Evolutionary conservation across 2,888 invertebrate species (phyloP).

Genomic region (Prenolepis imparis): DNA sequence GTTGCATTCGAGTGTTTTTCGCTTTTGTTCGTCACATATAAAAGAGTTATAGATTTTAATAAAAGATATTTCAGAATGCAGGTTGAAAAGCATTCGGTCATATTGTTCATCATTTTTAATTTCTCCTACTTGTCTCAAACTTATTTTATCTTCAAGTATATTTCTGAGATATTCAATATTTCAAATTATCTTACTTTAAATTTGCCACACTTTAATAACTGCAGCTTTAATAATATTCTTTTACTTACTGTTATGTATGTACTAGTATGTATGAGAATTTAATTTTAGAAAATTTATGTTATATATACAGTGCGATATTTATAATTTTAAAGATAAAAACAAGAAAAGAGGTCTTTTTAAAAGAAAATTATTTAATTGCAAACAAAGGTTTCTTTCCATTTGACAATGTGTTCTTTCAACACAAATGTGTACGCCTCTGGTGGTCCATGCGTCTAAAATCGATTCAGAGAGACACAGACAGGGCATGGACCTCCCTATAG

Average conservation of each 20-base stretch:
- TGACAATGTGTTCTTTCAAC: constrained; percentile 43
- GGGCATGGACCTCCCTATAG: constrained; percentile 80
- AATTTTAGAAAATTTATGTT: not conserved
- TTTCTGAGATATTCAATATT: not conserved
- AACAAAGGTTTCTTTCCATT: constrained; percentile 47
- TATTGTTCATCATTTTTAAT: not conserved
- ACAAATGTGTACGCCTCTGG: constrained; percentile 74
- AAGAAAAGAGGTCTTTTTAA: not conserved
- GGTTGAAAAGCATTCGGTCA: not conserved
- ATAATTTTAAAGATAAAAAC: not conserved
- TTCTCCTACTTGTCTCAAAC: not conserved
- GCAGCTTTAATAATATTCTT: not conserved
- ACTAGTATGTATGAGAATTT: not conserved
- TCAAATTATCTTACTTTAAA: not conserved
- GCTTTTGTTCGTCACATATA: not conserved
- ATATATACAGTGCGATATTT: not conserved
- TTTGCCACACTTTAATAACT: not conserved
- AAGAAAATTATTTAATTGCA: not conserved
- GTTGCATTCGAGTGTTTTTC: not conserved
- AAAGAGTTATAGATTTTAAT: not conserved
- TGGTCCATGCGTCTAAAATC: constrained; percentile 83
- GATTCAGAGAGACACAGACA: constrained; percentile 82
- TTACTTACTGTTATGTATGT: no score
- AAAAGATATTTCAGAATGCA: not conserved
- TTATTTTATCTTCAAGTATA: not conserved